phyloP scores from a whole-genome alignment of 1,140 invertebrate genomes.

The Danaus melanippus region DNA sequence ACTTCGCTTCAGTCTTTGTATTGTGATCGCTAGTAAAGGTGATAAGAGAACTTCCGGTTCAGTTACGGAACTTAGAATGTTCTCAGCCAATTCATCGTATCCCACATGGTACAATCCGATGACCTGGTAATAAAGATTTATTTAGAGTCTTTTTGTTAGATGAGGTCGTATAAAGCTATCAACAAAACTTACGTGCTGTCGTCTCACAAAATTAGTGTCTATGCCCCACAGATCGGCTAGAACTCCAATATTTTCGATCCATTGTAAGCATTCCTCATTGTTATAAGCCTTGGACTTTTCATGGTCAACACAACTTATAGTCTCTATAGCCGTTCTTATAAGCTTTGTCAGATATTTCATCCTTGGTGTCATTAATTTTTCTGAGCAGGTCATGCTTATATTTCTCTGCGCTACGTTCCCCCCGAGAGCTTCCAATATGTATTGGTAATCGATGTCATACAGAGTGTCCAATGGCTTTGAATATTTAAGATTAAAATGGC shows the following conservation, averaged over 20 bases:
- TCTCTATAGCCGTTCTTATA: conserved; percentile 77
- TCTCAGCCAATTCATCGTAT: conserved; percentile 47
- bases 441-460: conserved; percentile 77
- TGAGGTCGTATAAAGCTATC: not conserved
- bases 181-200: conserved; percentile 76
- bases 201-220: conserved; percentile 81
- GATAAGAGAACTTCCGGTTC: conserved; percentile 35
- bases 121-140: conserved; percentile 31
- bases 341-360: conserved; percentile 78
- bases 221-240: conserved; percentile 87
- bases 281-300: conserved; percentile 45
- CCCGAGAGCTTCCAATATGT: conserved; percentile 50
- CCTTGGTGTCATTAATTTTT: conserved; percentile 72
- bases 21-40: conserved; percentile 47
- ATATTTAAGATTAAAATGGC: conserved; percentile 83
- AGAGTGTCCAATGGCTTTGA: conserved; percentile 81
- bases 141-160: not conserved
- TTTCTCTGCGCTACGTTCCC: conserved; percentile 39
- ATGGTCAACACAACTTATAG: conserved; percentile 63
- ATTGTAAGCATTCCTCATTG: conserved; percentile 74
- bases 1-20: conserved; percentile 51
- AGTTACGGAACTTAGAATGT: conserved; percentile 27
- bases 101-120: conserved; percentile 52
- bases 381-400: conserved; percentile 41
- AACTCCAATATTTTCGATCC: conserved; percentile 80